phyloP scores from a whole-genome alignment of 2,888 invertebrate species.

The Xylophagus ater region DNA sequence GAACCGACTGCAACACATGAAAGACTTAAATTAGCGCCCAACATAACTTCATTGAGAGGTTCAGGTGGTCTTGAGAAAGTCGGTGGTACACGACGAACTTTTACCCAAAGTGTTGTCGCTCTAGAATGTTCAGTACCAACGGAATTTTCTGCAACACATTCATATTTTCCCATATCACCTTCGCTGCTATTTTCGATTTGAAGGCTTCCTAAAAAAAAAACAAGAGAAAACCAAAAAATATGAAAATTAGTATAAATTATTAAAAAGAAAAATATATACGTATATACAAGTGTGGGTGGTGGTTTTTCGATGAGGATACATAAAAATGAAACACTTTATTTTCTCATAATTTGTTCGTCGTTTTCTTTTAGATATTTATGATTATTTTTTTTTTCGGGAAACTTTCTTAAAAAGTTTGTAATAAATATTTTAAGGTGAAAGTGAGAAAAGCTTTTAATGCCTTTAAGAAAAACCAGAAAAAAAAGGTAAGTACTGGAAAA shows the following conservation, averaged over 20 bases:
- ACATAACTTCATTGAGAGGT: constrained; percentile 74
- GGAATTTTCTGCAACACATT: constrained; percentile 89
- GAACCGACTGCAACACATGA: constrained; percentile 97
- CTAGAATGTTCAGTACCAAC: constrained; percentile 90
- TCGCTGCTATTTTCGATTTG: constrained; percentile 85
- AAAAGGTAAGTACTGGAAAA: no score
- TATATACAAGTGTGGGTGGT: no score
- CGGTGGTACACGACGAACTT: constrained; percentile 91
- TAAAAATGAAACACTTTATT: not conserved
- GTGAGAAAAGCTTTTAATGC: constrained; percentile 3
- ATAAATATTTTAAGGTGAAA: constrained; percentile 8
- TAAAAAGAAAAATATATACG: no score
- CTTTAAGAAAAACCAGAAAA: no score
- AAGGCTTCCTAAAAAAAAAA: constrained; percentile 39
- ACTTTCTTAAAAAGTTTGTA: constrained; percentile 9
- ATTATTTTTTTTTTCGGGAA: no score
- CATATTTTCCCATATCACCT: constrained; percentile 89
- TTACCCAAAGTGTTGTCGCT: constrained; percentile 80
- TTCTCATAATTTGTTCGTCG: not conserved
- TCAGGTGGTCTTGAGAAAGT: constrained; percentile 90
- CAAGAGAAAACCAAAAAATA: constrained; percentile 2
- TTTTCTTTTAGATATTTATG: not conserved
- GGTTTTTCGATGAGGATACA: no score
- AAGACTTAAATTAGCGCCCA: constrained; percentile 81
- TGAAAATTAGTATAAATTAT: not conserved